Base-by-base conservation (phyloP, 2,113 vertebrate species). In the Delphinus delphis region DNA sequence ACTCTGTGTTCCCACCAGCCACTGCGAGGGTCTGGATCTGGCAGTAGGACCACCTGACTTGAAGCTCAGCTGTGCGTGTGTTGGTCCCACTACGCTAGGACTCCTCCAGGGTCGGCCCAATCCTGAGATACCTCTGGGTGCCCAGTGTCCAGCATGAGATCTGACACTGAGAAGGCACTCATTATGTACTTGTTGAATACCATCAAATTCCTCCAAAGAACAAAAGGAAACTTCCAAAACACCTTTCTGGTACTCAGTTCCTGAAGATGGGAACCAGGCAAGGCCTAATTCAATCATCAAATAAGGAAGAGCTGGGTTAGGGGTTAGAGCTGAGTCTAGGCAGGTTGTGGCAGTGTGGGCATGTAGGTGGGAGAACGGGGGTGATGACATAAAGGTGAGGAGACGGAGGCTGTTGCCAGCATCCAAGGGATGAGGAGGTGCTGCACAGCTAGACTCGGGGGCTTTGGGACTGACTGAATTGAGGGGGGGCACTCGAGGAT, bases 311-410 rank as follows among this genome's bases (percentile, higher is more conserved):
- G 80, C 26, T 25, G 55, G 74, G 20, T 14, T 23, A 13, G 17
- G 50, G 50, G 53, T 41, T 33, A n/a, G 11, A 58, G 21, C 63
- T 6, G 20, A 41, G 31, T 21, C 28, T 50, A 36, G 53, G 44
- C 26, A 33, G 33, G 38, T 65, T 14, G 55, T 4, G 1, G 28
- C 55, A 33, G 33, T 23, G 25, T 41, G n/a, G 1, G 2, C 8
- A 0, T 73, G 23, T 6, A 3, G 8, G 92, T n/a, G 31, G 67
- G 41, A 28, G 50, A 2, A 44, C 28, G 9, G 4, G 3, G 36
- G 5, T 31, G 33, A 68, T 31, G n/a, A 63, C 2, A 10, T 0
- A 8, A 5, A 6, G 68, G 71, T 23, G 21, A 38, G 23, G 31
- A 58, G 13, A 25, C 41, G 60, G 79, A 47, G 50, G 50, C 28